Base-by-base conservation (phyloP, 1,140 invertebrate genomes). In the Formica selysi region DNA sequence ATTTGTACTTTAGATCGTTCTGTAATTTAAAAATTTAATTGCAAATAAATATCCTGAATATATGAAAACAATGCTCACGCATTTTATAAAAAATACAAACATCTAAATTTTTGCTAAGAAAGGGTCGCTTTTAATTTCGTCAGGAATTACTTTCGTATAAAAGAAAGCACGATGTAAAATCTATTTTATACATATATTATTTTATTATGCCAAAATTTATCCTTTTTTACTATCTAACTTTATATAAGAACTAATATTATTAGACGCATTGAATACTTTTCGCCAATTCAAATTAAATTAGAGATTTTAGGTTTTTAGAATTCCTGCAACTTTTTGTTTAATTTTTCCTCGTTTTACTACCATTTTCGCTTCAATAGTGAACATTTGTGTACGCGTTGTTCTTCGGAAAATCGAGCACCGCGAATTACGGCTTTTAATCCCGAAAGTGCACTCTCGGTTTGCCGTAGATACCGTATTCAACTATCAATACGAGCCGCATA, bases 371-470 rank as follows among this genome's bases (percentile, higher is more conserved):
- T 16, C 13, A 29, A 51, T 78, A 19, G 7, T 6, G 74, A 54
- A 11, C 36, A 29, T 41, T 80, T 36, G 38, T 16, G 26, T 65
- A 26, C 8, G 36, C 29, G 5, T 16, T 5, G 29, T 38, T 68
- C 67, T 80, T 38, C 0, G 22, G 3, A 57, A 71, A 36, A 59
- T 22, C 6, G 36, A 70, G 41, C 7, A 13, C 32, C 26, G 19
- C 8, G n/a, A 10, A 68, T 70, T 80, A 16, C 16, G 16, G 3
- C 29, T 59, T 38, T 80, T 70, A 80, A 80, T 70, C 36, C 0
- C 22, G 10, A 59, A 71, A 71, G 19, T 73, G 22, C 51, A 41
- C 36, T 59, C 36, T 54, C 44, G n/a, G 3, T 54, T 59, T 26
- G 8, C 1, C 26, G 16, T 22, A 36, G 13, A 16, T 48, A 54